Base-by-base conservation (phyloP, 2,113 vertebrate species). In the Parotia lawesii region DNA sequence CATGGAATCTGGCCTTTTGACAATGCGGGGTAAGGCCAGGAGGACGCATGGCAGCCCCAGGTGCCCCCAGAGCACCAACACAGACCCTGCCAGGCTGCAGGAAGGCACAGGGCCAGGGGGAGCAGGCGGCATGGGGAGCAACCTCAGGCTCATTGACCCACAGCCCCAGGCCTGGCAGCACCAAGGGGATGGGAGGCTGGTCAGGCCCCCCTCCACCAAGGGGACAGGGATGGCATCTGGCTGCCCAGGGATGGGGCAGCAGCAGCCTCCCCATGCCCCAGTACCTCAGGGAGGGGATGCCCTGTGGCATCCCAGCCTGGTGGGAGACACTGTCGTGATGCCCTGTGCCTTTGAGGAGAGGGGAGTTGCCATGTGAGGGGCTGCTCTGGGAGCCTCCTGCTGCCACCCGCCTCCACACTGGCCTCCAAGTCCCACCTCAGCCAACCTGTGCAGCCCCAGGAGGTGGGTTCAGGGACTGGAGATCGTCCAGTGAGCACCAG, bases 401-500 rank as follows among this genome's bases (percentile, higher is more conserved):
- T 90, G 89, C 72, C 57, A 28, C 25, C 3, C 0, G 31, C 84
- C 85, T 51, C 87, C 92, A 79, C 61, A 21, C 19, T 1, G 6
- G 86, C 81, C 76, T 56, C 85, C 94, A 76, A 16, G 45, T 48
- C 51, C 90, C 81, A 31, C 70, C 91, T 77, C 82, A 89, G 83
- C 66, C 89, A 69, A 90, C 83, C 64, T 83, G 54, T 33, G 51
- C 70, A 13, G 79, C 74, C 89, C 53, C 50, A 14, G 33, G 60
- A 92, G 65, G 71, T 77, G 82, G 45, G 80, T 83, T 94, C 73
- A 79, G 91, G 94, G 85, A 95, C 95, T 95, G 95, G 97, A 97
- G 86, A 64, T 94, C 2, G 6, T 97, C 96, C 96, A 97, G 96
- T 95, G 61, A 97, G 97, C 97, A 97, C 97, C 97, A 96, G 93